Base-by-base conservation (phyloP, 2,888 invertebrate species). In the Cryptosula pallasiana region DNA sequence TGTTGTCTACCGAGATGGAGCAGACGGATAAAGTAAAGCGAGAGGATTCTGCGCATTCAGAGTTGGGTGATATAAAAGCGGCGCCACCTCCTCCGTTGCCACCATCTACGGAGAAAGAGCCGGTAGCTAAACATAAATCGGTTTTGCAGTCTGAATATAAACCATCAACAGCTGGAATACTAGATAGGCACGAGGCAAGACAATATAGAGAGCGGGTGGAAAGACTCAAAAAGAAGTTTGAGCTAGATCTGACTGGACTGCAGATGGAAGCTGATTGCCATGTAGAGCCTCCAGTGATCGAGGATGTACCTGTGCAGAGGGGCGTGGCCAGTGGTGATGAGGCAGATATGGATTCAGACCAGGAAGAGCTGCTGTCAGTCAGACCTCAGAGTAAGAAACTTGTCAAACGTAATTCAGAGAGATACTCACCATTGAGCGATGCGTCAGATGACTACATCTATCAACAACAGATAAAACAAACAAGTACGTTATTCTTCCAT, bases 321-420 rank as follows among this genome's bases (percentile, higher is more conserved):
- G 20, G 20, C 20, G 45, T 45, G 5, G 45, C 45, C 45, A 45
- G 45, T 13, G 45, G 45, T 20, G 32, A 63, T 63, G 63, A 63
- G 32, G 63, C 63, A 32, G 63, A 63, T n/a, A 63, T 63, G 63
- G 63, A 63, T 9, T 63, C 63, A 32, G 63, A 63, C 13, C 63
- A 27, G 9, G 63, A 63, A 63, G 34, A 32, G 29, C 20, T 32
- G 13, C 13, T 25, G 9, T 32, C 63, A 3, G 5, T n/a, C n/a
- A 25, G 63, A 63, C 63, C 63, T 25, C 63, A 63, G 27, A 63
- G 63, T 32, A 63, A 63, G 34, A 63, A 63, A 34, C 34, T 32
- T 13, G 27, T 9, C 3, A 63, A 32, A n/a, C 63, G 63, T 13
- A 63, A 63, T 27, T 32, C 63, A 5, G 57, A 57, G 5, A 63